Conservation (phyloP, 2,797 vertebrate genomes). For the Danio jaintianensis region DNA sequence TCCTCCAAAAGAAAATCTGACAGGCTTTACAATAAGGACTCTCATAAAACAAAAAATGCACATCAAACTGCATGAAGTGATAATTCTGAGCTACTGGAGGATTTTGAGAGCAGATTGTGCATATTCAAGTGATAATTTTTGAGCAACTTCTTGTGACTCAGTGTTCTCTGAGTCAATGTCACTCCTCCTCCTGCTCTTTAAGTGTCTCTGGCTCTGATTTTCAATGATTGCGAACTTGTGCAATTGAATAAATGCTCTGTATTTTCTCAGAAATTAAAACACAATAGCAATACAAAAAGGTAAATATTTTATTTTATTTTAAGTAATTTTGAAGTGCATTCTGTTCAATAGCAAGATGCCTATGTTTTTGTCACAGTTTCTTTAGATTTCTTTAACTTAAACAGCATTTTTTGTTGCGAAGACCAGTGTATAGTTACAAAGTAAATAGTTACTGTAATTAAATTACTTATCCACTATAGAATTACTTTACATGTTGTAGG, state of each 20-base stretch:
- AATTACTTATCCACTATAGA: too few relatives aligned
- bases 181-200: constrained; percentile 14
- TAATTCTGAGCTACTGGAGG: not conserved
- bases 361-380: too few relatives aligned
- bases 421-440: too few relatives aligned
- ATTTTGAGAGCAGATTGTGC: constrained; percentile 30
- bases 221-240: constrained; percentile 21
- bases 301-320: too few relatives aligned
- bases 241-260: not conserved
- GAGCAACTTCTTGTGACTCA: not conserved
- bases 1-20: constrained; percentile 31
- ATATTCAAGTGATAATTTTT: constrained; percentile 12
- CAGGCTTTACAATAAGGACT: constrained; percentile 6
- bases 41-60: not conserved
- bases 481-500: too few relatives aligned
- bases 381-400: too few relatives aligned
- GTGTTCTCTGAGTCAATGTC: constrained; percentile 26
- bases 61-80: constrained; percentile 2
- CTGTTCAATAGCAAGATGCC: too few relatives aligned
- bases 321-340: too few relatives aligned
- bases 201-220: constrained; percentile 20
- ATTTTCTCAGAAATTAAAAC: too few relatives aligned
- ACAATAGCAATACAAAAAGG: too few relatives aligned
- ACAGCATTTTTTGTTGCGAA: too few relatives aligned
- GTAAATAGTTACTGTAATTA: too few relatives aligned